Base-by-base conservation (phyloP, 2,113 vertebrate species). In the Anseranas semipalmata region DNA sequence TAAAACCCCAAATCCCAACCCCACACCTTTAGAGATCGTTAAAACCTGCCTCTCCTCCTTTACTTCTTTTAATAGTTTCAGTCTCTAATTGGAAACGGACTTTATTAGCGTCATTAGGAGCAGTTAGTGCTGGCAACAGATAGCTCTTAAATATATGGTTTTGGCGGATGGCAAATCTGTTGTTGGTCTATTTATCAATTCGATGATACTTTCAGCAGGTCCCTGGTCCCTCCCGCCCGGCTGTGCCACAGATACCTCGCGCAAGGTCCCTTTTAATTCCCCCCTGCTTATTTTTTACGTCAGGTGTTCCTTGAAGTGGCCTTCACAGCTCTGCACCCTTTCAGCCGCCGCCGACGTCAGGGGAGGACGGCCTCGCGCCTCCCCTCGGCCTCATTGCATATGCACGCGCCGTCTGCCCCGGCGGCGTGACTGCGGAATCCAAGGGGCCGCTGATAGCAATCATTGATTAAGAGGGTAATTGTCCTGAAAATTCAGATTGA, bases 401-500 rank as follows among this genome's bases (percentile, higher is more conserved):
- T 98, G 98, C 97, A 97, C 97, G 43, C 70, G 28, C 97, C 89
- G 97, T 98, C 97, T 95, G 97, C 97, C 96, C 98, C 89, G 77
- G 98, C 97, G 89, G 97, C 97, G 87, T 91, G 83, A 98, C 98
- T 98, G 97, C 97, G n/a, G n/a, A n/a, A n/a, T n/a, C n/a, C n/a
- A n/a, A n/a, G 50, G 97, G 97, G 97, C 98, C 98, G 97, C 98
- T 98, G 97, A 98, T 98, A 97, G 98, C 98, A 98, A 98, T 98
- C 98, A 98, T 98, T 98, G 98, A 98, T 98, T 98, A 98, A 98
- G 98, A 97, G 97, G 97, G 98, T 98, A 98, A 98, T 98, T 98
- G 98, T 97, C 98, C 98, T 98, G 98, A 98, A 98, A 98, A 98
- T 98, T 98, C 97, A 98, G 98, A 98, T 98, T 98, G 98, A 98